These are phyloP conservation scores for Phalacrocorax pelagicus DNA, from an alignment of 2,113 vertebrate species.

Conservation along the genomic window DNA sequence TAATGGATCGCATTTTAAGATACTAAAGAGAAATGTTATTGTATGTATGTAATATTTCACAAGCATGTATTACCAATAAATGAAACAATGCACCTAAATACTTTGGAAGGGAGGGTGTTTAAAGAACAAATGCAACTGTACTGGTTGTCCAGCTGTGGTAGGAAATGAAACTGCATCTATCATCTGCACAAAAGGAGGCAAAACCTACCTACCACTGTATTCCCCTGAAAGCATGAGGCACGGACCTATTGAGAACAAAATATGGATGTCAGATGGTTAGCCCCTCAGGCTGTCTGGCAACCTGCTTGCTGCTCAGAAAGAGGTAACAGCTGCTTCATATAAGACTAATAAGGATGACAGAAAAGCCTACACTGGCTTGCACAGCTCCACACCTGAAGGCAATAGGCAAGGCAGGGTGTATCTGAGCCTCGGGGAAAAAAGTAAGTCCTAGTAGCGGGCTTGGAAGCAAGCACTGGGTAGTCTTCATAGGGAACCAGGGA, in stretches of 20 bases:
- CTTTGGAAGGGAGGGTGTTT: neutral
- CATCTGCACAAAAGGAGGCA: slow-evolving; percentile 8
- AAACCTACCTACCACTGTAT: neutral
- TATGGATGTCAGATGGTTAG: slow-evolving; percentile 47
- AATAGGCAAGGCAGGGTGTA: neutral
- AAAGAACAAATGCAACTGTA: neutral
- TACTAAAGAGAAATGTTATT: neutral
- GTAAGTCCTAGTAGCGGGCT: neutral
- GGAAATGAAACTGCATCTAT: slow-evolving; percentile 46
- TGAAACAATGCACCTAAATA: neutral
- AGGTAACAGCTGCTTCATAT: slow-evolving; percentile 46
- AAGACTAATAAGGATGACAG: slow-evolving; percentile 33
- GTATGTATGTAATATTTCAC: neutral
- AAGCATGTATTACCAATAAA: neutral
- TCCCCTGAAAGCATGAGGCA: slow-evolving; percentile 46
- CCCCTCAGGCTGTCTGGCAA: slow-evolving; percentile 46
- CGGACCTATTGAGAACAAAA: slow-evolving; percentile 42
- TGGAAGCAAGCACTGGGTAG: neutral
- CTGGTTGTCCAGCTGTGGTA: slow-evolving; percentile 26
- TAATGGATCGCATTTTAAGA: neutral
- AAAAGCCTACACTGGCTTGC: neutral
- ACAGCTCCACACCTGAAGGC: slow-evolving; percentile 13
- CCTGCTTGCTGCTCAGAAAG: slow-evolving; percentile 30
- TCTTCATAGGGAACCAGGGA: too few relatives aligned
- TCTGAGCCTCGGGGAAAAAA: neutral